These are phyloP conservation scores for Ctenicera cuprea DNA, from an alignment of 2,888 invertebrate species.

Conservation along the genomic window DNA sequence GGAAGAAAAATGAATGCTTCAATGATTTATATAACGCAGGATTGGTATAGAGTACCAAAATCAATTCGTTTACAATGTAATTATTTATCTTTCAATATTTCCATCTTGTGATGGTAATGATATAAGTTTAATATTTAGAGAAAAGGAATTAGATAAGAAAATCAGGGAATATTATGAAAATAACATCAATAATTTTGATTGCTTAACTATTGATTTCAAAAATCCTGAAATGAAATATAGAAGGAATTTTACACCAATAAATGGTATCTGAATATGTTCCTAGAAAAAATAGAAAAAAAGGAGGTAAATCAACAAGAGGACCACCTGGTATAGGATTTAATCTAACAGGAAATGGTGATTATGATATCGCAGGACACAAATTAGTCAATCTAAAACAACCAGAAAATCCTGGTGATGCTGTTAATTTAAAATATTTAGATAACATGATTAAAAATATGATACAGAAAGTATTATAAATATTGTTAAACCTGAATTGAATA, in stretches of 20 bases:
- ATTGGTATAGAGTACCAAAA: conserved; percentile 43
- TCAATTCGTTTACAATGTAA: conserved; percentile 40
- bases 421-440: background rate
- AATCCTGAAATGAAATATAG: conserved; percentile 38
- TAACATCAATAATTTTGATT: conserved; percentile 32
- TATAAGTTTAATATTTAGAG: conserved; percentile 36
- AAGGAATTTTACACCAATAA: conserved; percentile 39
- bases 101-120: conserved; percentile 34
- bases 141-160: conserved; percentile 38
- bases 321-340: background rate
- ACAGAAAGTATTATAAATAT: background rate
- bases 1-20: conserved; percentile 25
- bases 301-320: background rate
- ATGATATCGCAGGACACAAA: background rate
- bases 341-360: conserved; percentile 2
- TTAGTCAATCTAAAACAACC: too few relatives aligned
- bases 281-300: background rate
- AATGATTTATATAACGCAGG: conserved; percentile 37
- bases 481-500: too few relatives aligned
- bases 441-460: background rate
- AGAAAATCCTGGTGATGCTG: too few relatives aligned
- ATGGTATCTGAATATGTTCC: conserved; percentile 12
- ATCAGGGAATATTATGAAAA: conserved; percentile 30
- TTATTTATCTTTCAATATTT: conserved; percentile 46
- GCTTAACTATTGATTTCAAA: conserved; percentile 41